Base-by-base conservation (phyloP, 35 echinoderm and acorn worm species). In the Hemicentrotus pulcherrimus region DNA sequence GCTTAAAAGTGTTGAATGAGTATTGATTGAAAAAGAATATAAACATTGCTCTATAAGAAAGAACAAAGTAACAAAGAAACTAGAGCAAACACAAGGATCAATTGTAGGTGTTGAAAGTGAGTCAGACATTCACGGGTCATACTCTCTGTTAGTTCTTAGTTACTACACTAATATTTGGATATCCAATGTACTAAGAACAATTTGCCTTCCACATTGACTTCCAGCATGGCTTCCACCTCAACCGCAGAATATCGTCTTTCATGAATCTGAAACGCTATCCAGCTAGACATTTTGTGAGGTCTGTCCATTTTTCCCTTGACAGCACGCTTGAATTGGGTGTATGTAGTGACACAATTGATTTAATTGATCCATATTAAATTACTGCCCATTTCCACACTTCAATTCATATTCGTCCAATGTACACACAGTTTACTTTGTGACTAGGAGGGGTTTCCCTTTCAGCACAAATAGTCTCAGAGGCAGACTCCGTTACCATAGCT, bases 311-410 rank as follows among this genome's bases (percentile, higher is more conserved):
- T 78, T 78, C 28, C 65, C 24, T 28, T 78, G 65, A 78, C 18
- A 78, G 65, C 6, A 78, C 19, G 65, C 65, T 78, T 22, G 65
- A 78, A 78, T 78, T 22, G n/a, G 65, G 65, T 78, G 65, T 78
- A 78, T 78, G 65, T 78, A 78, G 65, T 2, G 24, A 78, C 65
- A 78, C 65, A 78, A 78, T 78, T 78, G 65, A 78, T 78, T 78
- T 78, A 78, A 78, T 78, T 78, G 65, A 78, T 78, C 65, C 65
- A 78, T 78, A 78, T 78, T 78, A 78, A 78, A 78, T 78, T 78
- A 78, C 65, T 78, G 65, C 65, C 65, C 65, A 78, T 78, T 78
- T 78, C 65, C 65, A 78, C 65, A 78, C 65, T 78, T 78, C 65
- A 78, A 78, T 78, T 78, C 65, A 78, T 78, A 78, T 78, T 78